Percentiles rank a stretch among this genome's conserved stretches.
Evolutionary conservation across 1,140 invertebrate genomes (phyloP).

Genomic region (Ylistrum balloti): DNA sequence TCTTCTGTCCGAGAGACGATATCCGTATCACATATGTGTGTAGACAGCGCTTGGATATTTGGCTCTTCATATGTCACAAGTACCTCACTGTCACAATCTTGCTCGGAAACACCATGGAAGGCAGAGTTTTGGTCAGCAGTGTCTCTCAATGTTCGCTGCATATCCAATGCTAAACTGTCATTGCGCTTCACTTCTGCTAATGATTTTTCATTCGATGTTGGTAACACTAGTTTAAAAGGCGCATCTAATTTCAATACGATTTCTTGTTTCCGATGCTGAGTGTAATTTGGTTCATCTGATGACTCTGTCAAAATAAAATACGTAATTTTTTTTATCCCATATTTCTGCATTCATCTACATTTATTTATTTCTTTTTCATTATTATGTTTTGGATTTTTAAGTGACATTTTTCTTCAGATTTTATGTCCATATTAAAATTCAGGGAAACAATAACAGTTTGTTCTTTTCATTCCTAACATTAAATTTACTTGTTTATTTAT

Average conservation of each 20-base stretch:
- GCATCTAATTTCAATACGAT: not conserved
- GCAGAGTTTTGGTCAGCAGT: no score
- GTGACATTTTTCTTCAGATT: no score
- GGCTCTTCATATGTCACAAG: not conserved
- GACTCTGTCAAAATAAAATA: not conserved
- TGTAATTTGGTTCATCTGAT: not conserved
- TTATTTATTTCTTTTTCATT: not conserved
- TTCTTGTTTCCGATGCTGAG: not conserved
- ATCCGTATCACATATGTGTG: not conserved
- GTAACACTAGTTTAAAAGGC: not conserved
- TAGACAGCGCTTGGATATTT: not conserved
- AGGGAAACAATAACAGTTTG: no score
- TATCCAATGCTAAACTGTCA: no score
- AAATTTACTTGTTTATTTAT: no score
- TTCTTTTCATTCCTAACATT: no score
- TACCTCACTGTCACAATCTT: not conserved
- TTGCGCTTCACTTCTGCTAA: not conserved
- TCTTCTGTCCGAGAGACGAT: not conserved
- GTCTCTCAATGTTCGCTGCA: no score
- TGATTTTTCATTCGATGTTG: not conserved
- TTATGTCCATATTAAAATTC: no score
- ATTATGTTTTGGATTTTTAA: no score
- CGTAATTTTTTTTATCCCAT: not conserved
- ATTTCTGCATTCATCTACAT: no score
- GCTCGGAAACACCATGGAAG: not conserved